A percentile compares a stretch with the other conserved stretches of the same genome.
phyloP scores from a whole-genome alignment of 2,888 invertebrate species.

The Rotaria magnacalcarata region DNA sequence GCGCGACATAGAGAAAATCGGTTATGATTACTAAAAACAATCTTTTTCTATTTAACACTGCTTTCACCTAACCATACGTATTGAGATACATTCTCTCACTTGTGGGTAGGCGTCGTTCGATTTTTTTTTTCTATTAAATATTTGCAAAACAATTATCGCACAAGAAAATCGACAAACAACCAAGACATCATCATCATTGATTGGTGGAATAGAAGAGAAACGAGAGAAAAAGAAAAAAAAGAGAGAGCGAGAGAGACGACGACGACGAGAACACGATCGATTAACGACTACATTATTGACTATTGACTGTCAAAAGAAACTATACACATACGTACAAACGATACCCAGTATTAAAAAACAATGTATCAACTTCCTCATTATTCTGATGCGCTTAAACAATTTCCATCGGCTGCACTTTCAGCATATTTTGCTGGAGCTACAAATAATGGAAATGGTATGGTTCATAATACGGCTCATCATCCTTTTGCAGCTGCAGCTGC shows the following conservation, averaged over 20 bases:
- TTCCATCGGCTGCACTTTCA: slow-evolving; percentile 22
- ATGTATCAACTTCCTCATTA: slow-evolving; percentile 32
- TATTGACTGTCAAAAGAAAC: slow-evolving; percentile 20
- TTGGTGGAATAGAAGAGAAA: not conserved
- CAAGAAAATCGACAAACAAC: slow-evolving; percentile 19
- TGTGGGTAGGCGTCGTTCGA: not conserved
- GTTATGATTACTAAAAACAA: slow-evolving; percentile 9
- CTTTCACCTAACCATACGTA: not conserved
- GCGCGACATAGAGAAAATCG: not conserved
- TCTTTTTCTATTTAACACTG: not conserved
- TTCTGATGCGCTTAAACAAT: slow-evolving; percentile 33
- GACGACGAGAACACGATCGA: slow-evolving; percentile 20
- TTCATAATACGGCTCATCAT: not conserved
- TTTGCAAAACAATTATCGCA: slow-evolving; percentile 23
- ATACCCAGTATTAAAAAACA: not conserved
- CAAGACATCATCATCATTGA: slow-evolving; percentile 4
- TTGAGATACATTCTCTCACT: not conserved
- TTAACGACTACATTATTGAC: slow-evolving; percentile 29
- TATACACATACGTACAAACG: not conserved
- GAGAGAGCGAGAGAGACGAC: not conserved
- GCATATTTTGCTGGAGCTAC: not conserved
- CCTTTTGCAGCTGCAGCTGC: not conserved
- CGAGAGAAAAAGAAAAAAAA: not conserved
- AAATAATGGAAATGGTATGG: not conserved
- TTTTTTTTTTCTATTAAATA: slow-evolving; percentile 23